Evolutionary conservation across 2,113 vertebrate species (phyloP), one percentile per base, ranked within the genome.

Genomic region (Nipponia nippon): DNA sequence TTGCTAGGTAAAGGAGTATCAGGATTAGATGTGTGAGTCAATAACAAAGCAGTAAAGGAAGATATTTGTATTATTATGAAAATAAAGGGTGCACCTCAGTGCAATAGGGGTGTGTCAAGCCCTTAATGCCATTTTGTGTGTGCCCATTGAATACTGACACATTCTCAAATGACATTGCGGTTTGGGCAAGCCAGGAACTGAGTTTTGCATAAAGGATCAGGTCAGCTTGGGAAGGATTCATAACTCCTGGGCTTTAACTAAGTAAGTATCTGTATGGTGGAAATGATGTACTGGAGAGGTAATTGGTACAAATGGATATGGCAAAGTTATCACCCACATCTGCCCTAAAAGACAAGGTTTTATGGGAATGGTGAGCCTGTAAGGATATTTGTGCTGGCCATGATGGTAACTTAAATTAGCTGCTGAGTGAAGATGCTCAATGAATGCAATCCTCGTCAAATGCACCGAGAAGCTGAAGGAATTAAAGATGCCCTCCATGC

Each of bases 41-140:
- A 52, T 94, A 83, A 85, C 56, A 85, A 89, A 84, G 80, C 49
- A 93, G 81, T 13, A 79, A 91, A 87, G 47, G 34, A 58, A 79
- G 52, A 47, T 90, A 91, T 66, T 91, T 91, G 81, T 79, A 95
- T 18, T 93, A 93, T 59, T 89, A 80, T 65, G 52, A 93, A 95
- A 96, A 93, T 94, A 91, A 87, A 95, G 56, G 15, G 40, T 85
- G 76, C 40, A 87, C 29, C 18, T 89, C 42, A 25, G 9, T 79
- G 61, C 47, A 87, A 62, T 21, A 97, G 44, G 89, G 78, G 84
- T 91, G 96, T 96, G 93, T 69, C 87, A 40, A 53, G 40, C 53
- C 29, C 46, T 91, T 82, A 83, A 94, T 90, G 73, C 78, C 53
- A 29, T 34, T 2, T 0, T 66, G 16, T 82, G 46, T 75, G 67